phyloP scores from a whole-genome alignment of 92 coral and sea anemone species.

The Ricordea florida region DNA sequence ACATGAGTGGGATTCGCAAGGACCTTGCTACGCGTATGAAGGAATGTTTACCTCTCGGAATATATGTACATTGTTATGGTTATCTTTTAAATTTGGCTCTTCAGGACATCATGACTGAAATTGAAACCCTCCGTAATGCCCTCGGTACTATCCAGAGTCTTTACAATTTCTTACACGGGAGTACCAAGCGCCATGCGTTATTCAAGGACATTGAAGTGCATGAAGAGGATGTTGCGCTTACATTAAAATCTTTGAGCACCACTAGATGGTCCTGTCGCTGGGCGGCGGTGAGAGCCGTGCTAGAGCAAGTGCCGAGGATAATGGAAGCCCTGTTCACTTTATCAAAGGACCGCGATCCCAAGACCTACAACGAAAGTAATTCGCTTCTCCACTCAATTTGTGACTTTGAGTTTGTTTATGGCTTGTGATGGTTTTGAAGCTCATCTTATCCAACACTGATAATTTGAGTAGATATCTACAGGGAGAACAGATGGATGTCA shows the following conservation, averaged over 20 bases:
- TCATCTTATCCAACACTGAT: conserved; percentile 32
- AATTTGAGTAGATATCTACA: conserved; percentile 28
- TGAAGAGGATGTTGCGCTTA: conserved; percentile 21
- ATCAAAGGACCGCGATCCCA: conserved; percentile 31
- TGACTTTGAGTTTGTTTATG: conserved; percentile 39
- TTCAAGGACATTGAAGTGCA: conserved; percentile 25
- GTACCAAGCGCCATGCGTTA: conserved; percentile 49
- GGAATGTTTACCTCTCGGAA: conserved; percentile 32
- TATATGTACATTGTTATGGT: conserved; percentile 47
- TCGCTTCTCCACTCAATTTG: conserved; percentile 27
- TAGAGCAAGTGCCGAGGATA: conserved; percentile 29
- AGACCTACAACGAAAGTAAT: conserved; percentile 42
- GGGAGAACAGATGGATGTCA: conserved; percentile 37
- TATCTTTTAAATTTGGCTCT: conserved; percentile 37
- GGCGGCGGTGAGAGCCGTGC: conserved; percentile 29
- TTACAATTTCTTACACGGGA: conserved; percentile 40
- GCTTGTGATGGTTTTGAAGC: conserved; percentile 25
- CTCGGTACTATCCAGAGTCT: conserved; percentile 42
- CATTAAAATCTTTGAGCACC: conserved; percentile 26
- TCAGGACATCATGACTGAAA: conserved; percentile 37
- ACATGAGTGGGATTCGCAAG: conserved; percentile 14
- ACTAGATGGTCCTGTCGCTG: conserved; percentile 52
- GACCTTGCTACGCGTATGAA: conserved; percentile 42
- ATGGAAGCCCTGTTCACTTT: conserved; percentile 23
- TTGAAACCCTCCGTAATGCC: conserved; percentile 33